Percentiles rank a stretch among this genome's conserved stretches.
These are phyloP conservation scores for Pandemis heparana DNA, from an alignment of 2,888 invertebrate species.

Conservation along the genomic window DNA sequence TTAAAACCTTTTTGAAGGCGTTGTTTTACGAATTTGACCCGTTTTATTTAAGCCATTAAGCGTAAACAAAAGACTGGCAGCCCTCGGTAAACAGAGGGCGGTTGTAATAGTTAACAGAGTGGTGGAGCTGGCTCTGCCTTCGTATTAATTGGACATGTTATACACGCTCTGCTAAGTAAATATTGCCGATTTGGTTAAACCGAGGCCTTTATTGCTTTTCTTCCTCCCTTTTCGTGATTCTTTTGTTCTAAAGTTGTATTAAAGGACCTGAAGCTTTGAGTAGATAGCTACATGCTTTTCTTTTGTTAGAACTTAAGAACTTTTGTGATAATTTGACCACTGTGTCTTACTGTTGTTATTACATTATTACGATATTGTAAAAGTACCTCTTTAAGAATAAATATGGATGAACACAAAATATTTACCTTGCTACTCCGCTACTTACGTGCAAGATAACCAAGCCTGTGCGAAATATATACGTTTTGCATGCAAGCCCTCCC, in stretches of 20 bases:
- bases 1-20: constrained; percentile 70
- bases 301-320: not conserved
- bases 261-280: not conserved
- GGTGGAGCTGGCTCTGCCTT: constrained; percentile 68
- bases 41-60: constrained; percentile 84
- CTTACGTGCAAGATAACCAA: too few relatives aligned
- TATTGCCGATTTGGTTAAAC: constrained; percentile 63
- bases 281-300: not conserved
- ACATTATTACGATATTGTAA: not conserved
- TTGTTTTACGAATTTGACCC: constrained; percentile 81
- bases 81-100: constrained; percentile 74
- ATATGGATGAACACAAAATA: too few relatives aligned
- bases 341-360: not conserved
- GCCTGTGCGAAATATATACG: too few relatives aligned
- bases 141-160: constrained; percentile 81
- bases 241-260: constrained; percentile 34
- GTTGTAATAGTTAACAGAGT: constrained; percentile 79
- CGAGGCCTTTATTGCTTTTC: constrained; percentile 56
- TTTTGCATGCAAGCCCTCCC: too few relatives aligned
- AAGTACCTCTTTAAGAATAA: too few relatives aligned
- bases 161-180: constrained; percentile 78
- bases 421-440: too few relatives aligned
- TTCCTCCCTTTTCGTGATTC: constrained; percentile 52
- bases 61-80: constrained; percentile 82
- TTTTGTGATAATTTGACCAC: not conserved